Evolutionary conservation across 2,797 vertebrate species (phyloP).

Genomic region (Simalia tracyae): DNA sequence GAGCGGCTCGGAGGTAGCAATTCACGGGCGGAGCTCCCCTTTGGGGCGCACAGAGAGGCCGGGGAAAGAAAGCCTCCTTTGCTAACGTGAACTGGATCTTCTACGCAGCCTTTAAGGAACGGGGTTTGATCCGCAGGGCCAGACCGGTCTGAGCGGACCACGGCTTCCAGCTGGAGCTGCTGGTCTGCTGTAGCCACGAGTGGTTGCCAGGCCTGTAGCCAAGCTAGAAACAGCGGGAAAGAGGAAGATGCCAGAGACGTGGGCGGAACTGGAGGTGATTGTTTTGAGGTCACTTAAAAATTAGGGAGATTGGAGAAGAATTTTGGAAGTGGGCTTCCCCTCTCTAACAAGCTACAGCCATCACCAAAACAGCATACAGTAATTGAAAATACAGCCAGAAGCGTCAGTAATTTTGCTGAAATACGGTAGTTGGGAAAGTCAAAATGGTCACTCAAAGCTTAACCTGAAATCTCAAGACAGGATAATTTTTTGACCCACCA

Average conservation of each 20-base stretch:
- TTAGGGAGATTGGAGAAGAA: background rate
- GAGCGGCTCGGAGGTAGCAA: background rate
- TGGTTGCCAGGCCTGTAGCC: background rate
- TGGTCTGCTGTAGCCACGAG: background rate
- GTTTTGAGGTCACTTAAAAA: background rate
- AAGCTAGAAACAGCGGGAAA: background rate
- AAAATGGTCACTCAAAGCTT: background rate
- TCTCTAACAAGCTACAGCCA: background rate
- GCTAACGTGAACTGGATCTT: background rate
- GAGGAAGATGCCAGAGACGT: background rate
- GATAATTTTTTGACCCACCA: background rate
- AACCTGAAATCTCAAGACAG: background rate
- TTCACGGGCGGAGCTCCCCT: background rate
- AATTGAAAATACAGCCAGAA: background rate
- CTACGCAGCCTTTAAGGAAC: background rate
- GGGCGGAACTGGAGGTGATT: background rate
- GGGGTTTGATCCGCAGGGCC: background rate
- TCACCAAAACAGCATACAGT: background rate
- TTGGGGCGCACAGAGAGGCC: too few relatives aligned
- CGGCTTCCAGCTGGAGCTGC: background rate
- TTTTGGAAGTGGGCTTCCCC: background rate
- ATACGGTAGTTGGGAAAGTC: background rate
- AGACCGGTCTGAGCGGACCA: background rate
- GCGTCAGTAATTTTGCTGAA: background rate
- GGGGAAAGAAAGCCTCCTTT: accelerated